Conservation (phyloP, 2,797 vertebrate species). For the Miopithecus talapoin region DNA sequence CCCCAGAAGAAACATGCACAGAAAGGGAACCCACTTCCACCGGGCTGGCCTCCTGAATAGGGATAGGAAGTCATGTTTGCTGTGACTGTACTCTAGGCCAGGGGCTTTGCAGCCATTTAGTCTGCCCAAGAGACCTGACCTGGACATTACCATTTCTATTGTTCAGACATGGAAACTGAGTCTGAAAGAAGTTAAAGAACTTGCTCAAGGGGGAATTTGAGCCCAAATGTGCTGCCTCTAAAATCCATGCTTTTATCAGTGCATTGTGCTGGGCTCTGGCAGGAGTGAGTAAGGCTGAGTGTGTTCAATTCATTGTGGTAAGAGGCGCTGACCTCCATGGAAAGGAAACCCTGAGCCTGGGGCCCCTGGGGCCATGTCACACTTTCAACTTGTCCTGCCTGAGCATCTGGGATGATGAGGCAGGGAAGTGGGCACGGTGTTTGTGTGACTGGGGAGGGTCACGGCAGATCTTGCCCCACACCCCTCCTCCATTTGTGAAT, state of each 20-base stretch:
- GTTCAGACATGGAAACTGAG: background rate
- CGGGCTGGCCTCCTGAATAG: background rate
- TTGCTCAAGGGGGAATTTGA: background rate
- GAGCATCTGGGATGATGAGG: background rate
- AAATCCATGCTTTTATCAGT: background rate
- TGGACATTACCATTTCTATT: background rate
- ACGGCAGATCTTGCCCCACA: background rate
- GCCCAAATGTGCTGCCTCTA: background rate
- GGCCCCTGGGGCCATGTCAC: accelerated
- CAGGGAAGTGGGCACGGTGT: background rate
- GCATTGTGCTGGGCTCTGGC: background rate
- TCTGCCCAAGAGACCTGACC: background rate
- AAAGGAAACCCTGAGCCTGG: background rate
- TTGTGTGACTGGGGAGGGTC: background rate
- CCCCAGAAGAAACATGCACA: background rate
- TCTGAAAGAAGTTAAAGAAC: background rate
- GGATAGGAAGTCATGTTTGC: background rate
- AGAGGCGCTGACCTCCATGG: background rate
- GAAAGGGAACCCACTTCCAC: background rate
- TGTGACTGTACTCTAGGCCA: background rate
- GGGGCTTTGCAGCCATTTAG: background rate
- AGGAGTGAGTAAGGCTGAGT: background rate
- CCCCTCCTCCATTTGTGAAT: background rate
- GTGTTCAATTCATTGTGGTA: background rate
- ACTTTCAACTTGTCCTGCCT: background rate